Base-by-base conservation (phyloP, 2,113 vertebrate species). In the Hyaena hyaena region DNA sequence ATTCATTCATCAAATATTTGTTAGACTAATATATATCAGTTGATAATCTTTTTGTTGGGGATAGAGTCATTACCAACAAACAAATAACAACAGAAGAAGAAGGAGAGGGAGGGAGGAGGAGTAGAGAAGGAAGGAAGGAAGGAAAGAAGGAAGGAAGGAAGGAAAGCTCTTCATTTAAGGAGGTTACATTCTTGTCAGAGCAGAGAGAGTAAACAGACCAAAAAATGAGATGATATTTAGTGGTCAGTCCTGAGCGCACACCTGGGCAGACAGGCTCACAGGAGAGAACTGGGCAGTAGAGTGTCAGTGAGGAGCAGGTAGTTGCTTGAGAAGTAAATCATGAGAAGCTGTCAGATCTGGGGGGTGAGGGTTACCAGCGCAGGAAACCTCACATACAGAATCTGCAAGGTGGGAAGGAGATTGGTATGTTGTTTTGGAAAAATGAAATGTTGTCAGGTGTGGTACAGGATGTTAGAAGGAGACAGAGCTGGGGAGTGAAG, bases 241-340 rank as follows among this genome's bases (percentile, higher is more conserved):
- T 4, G 7, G 10, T 23, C 61, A 53, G 7, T 26, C 66, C 28
- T 8, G 6, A 55, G 9, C 31, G 5, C 16, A 68, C 8, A 8
- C 1, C 28, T 12, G 24, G 0, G 15, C 9, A n/a, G 35, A 15
- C 0, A 53, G 17, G 50, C 11, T 82, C 26, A 19, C 5, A 31
- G 7, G 4, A 28, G 9, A 1, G 45, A 84, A 0, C 16, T 55
- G 5, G 21, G 58, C 16, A 2, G 43, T 9, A 28, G 14, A 8
- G 45, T 28, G 24, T 76, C 39, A 6, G 23, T 26, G 11, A 74
- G 39, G 39, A 45, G 23, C 24, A 28, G 43, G 26, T 43, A 74
- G 39, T 43, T 74, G 23, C 39, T 74, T 74, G 7, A 35, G 23
- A 74, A 26, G 71, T 68, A 5, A 50, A 35, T 11, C 50, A 68